phyloP scores from a whole-genome alignment of 1,140 invertebrate genomes.

The Calycopis cecrops region DNA sequence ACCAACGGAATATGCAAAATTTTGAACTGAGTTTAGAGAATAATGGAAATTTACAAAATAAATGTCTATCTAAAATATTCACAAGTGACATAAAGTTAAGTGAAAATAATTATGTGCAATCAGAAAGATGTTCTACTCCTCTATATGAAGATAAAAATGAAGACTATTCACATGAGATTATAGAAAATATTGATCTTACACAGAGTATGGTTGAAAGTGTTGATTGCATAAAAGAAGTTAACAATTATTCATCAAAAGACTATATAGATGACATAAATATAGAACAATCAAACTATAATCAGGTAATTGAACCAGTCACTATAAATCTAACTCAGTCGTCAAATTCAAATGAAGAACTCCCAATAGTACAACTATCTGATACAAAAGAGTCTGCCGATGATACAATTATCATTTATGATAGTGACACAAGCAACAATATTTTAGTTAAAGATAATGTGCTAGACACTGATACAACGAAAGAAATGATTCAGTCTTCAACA shows the following conservation, averaged over 20 bases:
- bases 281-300: background rate
- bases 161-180: slow-evolving; percentile 9
- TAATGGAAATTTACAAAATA: slow-evolving; percentile 9
- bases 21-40: slow-evolving; percentile 29
- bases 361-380: slow-evolving; percentile 26
- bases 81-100: background rate
- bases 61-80: too few species aligned
- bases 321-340: slow-evolving; percentile 20
- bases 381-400: slow-evolving; percentile 17
- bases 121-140: slow-evolving; percentile 15
- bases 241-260: too few species aligned
- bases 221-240: background rate
- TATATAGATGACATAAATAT: too few species aligned
- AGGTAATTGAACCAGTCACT: background rate
- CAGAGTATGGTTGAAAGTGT: slow-evolving; percentile 18
- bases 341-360: slow-evolving; percentile 30
- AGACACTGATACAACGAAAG: slow-evolving; percentile 1
- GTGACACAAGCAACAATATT: background rate
- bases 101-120: slow-evolving; percentile 20
- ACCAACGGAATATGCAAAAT: slow-evolving; percentile 18
- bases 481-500: background rate
- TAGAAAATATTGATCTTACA: slow-evolving; percentile 39
- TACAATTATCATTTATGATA: slow-evolving; percentile 26
- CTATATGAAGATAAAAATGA: too few species aligned
- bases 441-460: background rate